A percentile compares a stretch with the other conserved stretches of the same genome.
Conservation (phyloP, 2,888 invertebrate species). For the Pristionchus entomophagus region DNA sequence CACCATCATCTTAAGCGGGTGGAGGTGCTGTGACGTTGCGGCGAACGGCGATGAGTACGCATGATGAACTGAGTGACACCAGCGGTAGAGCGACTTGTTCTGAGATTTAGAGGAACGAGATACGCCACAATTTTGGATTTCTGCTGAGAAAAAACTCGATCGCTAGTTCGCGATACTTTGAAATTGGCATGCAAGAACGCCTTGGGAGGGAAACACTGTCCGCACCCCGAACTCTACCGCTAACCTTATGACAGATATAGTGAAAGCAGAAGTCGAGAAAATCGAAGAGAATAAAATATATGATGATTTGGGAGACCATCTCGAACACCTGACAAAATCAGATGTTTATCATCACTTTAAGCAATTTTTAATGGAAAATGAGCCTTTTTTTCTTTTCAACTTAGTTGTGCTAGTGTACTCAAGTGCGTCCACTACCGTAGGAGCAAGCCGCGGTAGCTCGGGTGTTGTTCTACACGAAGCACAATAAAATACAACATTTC, state of each 20-base stretch:
- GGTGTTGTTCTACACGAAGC: conserved; percentile 78
- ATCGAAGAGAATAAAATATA: conserved; percentile 77
- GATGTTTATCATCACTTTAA: no score
- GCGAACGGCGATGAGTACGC: conserved; percentile 77
- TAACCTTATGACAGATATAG: conserved; percentile 75
- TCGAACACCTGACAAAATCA: conserved; percentile 31
- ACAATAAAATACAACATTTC: no score
- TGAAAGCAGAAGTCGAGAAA: conserved; percentile 78
- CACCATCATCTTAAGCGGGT: conserved; percentile 79
- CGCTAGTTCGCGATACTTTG: no score
- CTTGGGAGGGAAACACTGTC: not conserved
- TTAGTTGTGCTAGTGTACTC: no score
- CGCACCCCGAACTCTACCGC: no score
- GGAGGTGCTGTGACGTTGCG: conserved; percentile 78
- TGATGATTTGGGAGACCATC: conserved; percentile 75
- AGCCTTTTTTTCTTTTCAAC: no score
- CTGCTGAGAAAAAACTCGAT: not conserved
- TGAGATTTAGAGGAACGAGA: conserved; percentile 49
- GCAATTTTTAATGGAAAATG: no score
- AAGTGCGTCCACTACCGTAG: conserved; percentile 20
- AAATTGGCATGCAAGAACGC: not conserved
- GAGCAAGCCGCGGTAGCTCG: conserved; percentile 72
- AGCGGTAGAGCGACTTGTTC: conserved; percentile 77
- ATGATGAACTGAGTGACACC: conserved; percentile 78
- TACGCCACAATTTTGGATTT: not conserved